A percentile compares a stretch with the other conserved stretches of the same genome.
phyloP scores from a whole-genome alignment of 2,797 vertebrate species.

The Psittacula echo region DNA sequence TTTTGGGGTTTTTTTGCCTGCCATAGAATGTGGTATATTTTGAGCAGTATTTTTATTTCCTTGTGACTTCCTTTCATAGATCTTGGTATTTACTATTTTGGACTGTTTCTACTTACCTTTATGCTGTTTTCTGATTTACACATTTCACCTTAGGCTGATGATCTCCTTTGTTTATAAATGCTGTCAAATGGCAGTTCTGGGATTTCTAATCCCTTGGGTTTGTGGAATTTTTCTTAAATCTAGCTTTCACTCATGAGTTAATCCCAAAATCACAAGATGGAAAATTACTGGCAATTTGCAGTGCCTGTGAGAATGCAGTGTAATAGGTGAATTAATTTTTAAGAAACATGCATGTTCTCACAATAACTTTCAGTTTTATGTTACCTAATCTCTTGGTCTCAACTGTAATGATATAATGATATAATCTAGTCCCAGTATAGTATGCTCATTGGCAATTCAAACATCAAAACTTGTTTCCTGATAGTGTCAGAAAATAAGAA shows the following conservation, averaged over 20 bases:
- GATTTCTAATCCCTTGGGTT: background rate
- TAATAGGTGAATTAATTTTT: background rate
- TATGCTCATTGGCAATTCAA: background rate
- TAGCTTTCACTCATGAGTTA: background rate
- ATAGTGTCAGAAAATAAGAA: background rate
- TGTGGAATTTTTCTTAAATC: background rate
- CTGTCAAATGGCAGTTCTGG: background rate
- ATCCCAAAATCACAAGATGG: background rate
- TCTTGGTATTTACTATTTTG: background rate
- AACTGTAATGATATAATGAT: background rate
- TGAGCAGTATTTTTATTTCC: background rate
- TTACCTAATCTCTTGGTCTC: background rate
- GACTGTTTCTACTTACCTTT: background rate
- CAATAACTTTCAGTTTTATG: background rate
- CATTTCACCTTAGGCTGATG: background rate
- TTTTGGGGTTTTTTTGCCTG: rapidly evolving
- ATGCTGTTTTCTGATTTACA: background rate
- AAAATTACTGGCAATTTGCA: background rate
- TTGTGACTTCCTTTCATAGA: background rate
- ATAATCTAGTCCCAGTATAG: background rate
- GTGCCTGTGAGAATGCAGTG: background rate
- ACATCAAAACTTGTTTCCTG: background rate
- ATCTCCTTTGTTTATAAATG: background rate
- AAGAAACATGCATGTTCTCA: background rate
- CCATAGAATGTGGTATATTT: background rate